phyloP scores from a whole-genome alignment of 2,113 vertebrate species.

The Bambusicola thoracicus region DNA sequence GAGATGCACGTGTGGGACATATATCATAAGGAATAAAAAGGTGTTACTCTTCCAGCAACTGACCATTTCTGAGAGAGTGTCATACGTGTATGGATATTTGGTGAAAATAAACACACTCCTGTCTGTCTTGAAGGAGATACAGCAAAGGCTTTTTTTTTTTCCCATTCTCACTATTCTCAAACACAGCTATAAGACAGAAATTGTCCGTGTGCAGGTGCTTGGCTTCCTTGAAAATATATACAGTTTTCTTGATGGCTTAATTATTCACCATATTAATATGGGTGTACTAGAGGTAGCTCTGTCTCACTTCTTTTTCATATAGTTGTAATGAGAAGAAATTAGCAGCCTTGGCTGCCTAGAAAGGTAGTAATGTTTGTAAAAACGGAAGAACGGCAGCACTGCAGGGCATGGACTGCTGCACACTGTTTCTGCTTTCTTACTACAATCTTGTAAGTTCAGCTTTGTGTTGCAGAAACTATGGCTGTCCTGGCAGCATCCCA shows the following conservation, averaged over 20 bases:
- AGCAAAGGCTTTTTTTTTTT: background rate
- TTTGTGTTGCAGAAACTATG: too few relatives aligned
- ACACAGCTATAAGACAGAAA: background rate
- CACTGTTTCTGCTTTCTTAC: too few relatives aligned
- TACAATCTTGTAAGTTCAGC: too few relatives aligned
- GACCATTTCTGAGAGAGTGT: background rate
- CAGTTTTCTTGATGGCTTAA: background rate
- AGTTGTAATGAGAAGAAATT: too few relatives aligned
- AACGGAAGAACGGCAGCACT: too few relatives aligned
- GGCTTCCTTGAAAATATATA: conserved; percentile 13
- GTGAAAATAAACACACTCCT: background rate
- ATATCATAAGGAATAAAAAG: background rate
- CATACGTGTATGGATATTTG: background rate
- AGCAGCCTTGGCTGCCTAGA: too few relatives aligned
- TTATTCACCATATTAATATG: conserved; percentile 8
- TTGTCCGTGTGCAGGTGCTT: background rate
- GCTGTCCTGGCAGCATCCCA: too few relatives aligned
- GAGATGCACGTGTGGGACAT: background rate
- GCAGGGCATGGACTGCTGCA: too few relatives aligned
- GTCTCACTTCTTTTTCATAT: too few relatives aligned
- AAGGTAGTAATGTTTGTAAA: too few relatives aligned
- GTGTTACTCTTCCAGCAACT: background rate
- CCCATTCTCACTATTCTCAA: background rate
- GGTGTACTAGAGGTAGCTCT: background rate
- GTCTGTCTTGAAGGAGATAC: background rate